Base-by-base conservation (phyloP, 2,888 invertebrate genomes). In the Macrosoma leucophasiata region DNA sequence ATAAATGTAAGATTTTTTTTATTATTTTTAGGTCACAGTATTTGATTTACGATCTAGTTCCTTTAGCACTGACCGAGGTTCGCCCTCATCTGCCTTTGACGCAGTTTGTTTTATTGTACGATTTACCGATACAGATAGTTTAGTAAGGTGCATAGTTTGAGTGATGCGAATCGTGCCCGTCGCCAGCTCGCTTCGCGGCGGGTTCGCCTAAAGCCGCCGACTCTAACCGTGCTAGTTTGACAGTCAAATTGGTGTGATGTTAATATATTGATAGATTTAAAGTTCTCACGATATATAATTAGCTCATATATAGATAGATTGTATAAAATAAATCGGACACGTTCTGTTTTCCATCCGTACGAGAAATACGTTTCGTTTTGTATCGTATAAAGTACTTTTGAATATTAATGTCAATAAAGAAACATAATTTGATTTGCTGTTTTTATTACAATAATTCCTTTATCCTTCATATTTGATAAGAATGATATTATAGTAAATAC, bases 341-440 rank as follows among this genome's bases (percentile, higher is more conserved):
- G 51, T 51, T 34, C 43, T 46, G 44, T 41, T 49, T 44, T 46
- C 41, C 50, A 55, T 56, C 46, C 43, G 44, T 54, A 51, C 57
- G 50, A n/a, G 48, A 51, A 52, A 48, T 43, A 46, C 41, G n/a
- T 65, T 68, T 68, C 54, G 53, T 65, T 68, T 70, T 64, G 54
- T 68, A 62, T 62, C 62, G 52, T 64, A 52, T 55, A 50, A 62
- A 52, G 55, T 74, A 72, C 59, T 71, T 69, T 66, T 62, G 55
- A 69, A 64, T 71, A 73, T 65, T 56, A 62, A 55, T 71, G 71
- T 75, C 68, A 76, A 74, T 78, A 78, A 79, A 78, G 44, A 61
- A 54, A 55, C 32, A 35, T 51, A 36, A 30, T 27, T 39, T 23
- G 29, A 12, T 29, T 31, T 12, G 10, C 22, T 31, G 26, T 24